These are phyloP conservation scores for Brachymystax lenok DNA, from an alignment of 2,797 vertebrate species.

Conservation along the genomic window DNA sequence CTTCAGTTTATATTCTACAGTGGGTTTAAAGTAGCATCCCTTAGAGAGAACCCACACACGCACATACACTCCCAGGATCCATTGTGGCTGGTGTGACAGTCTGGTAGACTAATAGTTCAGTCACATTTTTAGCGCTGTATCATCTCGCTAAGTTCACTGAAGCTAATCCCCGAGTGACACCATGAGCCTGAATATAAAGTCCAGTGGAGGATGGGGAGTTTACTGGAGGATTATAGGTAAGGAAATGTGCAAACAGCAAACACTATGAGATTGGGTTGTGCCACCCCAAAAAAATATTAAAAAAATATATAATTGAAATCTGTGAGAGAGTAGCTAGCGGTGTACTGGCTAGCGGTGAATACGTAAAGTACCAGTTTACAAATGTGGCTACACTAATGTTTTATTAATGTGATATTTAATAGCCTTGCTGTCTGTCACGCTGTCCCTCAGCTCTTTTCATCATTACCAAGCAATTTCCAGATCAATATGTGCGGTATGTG, in stretches of 20 bases:
- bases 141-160: constrained; percentile 54
- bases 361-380: constrained; percentile 43
- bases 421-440: constrained; percentile 55
- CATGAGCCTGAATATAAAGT: constrained; percentile 54
- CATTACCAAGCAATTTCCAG: constrained; percentile 68
- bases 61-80: constrained; percentile 13
- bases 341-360: not conserved
- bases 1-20: not conserved
- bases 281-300: not conserved
- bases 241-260: constrained; percentile 69
- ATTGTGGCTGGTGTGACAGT: constrained; percentile 26
- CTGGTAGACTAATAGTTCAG: constrained; percentile 28
- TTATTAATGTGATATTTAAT: constrained; percentile 54
- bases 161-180: constrained; percentile 62
- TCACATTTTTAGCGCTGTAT: constrained; percentile 41
- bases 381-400: constrained; percentile 56
- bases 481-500: constrained; percentile 47
- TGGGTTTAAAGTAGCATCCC: constrained; percentile 23
- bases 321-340: constrained; percentile 14
- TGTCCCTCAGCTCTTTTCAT: constrained; percentile 60
- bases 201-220: constrained; percentile 53
- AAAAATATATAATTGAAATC: not conserved
- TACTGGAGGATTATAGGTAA: constrained; percentile 67
- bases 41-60: constrained; percentile 8
- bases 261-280: constrained; percentile 32